Base-by-base conservation (phyloP, 2,888 invertebrate genomes). In the Seira ritae region DNA sequence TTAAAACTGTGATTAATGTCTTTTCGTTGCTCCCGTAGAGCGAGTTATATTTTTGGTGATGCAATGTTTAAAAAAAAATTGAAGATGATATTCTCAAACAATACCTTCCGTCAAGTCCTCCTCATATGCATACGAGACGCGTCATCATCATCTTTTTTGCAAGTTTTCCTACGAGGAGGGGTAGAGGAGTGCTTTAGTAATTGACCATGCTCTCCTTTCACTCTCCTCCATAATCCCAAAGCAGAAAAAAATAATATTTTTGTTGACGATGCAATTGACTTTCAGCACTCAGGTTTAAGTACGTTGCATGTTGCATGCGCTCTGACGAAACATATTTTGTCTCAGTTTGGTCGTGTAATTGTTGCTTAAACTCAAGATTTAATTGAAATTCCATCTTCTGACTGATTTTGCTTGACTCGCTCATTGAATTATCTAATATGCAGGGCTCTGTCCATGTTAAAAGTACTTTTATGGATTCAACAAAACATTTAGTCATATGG, bases 201-300 rank as follows among this genome's bases (percentile, higher is more conserved):
- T 84, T 85, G 87, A 84, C 87, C 87, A 85, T 85, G 85, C 83
- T 85, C 83, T 76, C 84, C 84, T 87, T 87, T 84, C 85, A 85
- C 87, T 84, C 66, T 80, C 62, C 23, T 19, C 46, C 17, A n/a
- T 55, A 55, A 37, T 65, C 60, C 70, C 69, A 23, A 84, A 76
- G 46, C 31, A 31, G 31, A 4, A 31, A 31, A 31, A 31, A 65
- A 37, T 1, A 68, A 66, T 68, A 24, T 24, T 67, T 42, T 42
- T 42, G 6, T n/a, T n/a, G n/a, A n/a, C n/a, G n/a, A n/a, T n/a
- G n/a, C n/a, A n/a, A n/a, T n/a, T n/a, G n/a, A n/a, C n/a, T n/a
- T n/a, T n/a, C n/a, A n/a, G n/a, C n/a, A n/a, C n/a, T n/a, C n/a
- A n/a, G n/a, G n/a, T n/a, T n/a, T n/a, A n/a, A n/a, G n/a, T n/a